Evolutionary conservation across 2,797 vertebrate genomes (phyloP), one percentile per base, ranked within the genome.

Genomic region (Molossus alvarezi): DNA sequence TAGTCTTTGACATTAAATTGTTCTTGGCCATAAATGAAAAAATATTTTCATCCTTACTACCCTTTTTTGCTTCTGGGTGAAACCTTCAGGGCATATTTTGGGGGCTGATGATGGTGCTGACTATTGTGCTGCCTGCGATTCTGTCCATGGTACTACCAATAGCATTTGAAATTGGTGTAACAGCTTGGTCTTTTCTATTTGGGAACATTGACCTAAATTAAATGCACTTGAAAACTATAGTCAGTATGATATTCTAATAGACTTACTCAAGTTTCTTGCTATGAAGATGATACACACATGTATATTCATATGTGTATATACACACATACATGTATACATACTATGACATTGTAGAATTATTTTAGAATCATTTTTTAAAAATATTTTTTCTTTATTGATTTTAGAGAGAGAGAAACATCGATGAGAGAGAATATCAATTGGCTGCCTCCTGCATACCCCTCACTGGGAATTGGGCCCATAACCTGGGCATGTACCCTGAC

Each of bases 91-190:
- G 51, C 17, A 23, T 6, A 21, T 23, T 76, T 64, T 73, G 72
- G 77, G 53, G 21, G n/a, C 60, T 20, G 55, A 21, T 29, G 12
- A 0, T 90, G 12, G 0, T 90, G 53, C 53, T 53, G 96, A 72
- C 85, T 37, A 0, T 80, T 95, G 83, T 88, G 64, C 92, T 87
- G 84, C 18, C 37, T 8, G 0, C 15, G 94, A 3, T 51, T 2
- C 95, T 97, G 94, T 91, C 95, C 94, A 45, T 84, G 95, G 97
- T 96, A 37, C 96, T 95, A 71, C 57, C 25, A 2, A 1, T 14
- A 81, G 60, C 20, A 12, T 37, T 45, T 72, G 60, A 1, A 51
- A 15, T 33, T 69, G 5, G 53, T 48, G 13, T 57, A 29, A n/a
- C 27, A 41, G 48, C 41, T 53, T 94, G 65, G 25, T 80, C 25